phyloP scores from a whole-genome alignment of 1,140 invertebrate genomes.

The Apocrypta bakeri region DNA sequence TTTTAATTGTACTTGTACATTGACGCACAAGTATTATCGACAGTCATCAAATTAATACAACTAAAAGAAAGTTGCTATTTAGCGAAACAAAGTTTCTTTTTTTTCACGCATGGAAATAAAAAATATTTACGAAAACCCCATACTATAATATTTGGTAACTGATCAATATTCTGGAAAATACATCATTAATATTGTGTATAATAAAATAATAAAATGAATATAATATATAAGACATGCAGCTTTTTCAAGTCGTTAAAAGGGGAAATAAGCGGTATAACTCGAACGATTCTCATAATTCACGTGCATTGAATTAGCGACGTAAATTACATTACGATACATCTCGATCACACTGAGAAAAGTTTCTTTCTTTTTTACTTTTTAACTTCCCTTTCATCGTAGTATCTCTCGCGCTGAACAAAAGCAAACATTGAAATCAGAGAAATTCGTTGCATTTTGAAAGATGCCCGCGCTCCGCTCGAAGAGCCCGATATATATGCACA shows the following conservation, averaged over 20 bases:
- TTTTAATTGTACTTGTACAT: neutral
- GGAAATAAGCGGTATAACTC: slow-evolving; percentile 38
- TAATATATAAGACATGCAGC: slow-evolving; percentile 33
- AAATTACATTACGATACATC: slow-evolving; percentile 36
- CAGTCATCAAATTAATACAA: neutral
- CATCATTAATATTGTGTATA: slow-evolving; percentile 29
- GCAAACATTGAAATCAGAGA: slow-evolving; percentile 50
- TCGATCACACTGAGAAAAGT: slow-evolving; percentile 4
- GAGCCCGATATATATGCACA: slow-evolving; percentile 32
- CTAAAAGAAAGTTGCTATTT: slow-evolving; percentile 11
- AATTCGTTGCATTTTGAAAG: slow-evolving; percentile 66
- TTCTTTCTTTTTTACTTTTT: neutral
- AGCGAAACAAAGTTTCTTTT: neutral
- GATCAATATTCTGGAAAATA: slow-evolving; percentile 68
- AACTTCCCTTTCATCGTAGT: neutral
- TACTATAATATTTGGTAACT: slow-evolving; percentile 24
- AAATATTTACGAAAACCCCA: slow-evolving; percentile 23
- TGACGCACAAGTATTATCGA: neutral
- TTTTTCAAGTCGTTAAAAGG: slow-evolving; percentile 40
- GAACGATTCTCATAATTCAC: slow-evolving; percentile 3
- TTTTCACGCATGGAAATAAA: slow-evolving; percentile 21
- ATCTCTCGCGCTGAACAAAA: slow-evolving; percentile 9
- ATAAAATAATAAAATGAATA: slow-evolving; percentile 34
- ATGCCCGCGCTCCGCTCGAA: slow-evolving; percentile 32
- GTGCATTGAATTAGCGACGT: slow-evolving; percentile 24